Evolutionary conservation across 2,113 vertebrate genomes (phyloP), one percentile per base, ranked within the genome.

Genomic region (Xyrauchen texanus): DNA sequence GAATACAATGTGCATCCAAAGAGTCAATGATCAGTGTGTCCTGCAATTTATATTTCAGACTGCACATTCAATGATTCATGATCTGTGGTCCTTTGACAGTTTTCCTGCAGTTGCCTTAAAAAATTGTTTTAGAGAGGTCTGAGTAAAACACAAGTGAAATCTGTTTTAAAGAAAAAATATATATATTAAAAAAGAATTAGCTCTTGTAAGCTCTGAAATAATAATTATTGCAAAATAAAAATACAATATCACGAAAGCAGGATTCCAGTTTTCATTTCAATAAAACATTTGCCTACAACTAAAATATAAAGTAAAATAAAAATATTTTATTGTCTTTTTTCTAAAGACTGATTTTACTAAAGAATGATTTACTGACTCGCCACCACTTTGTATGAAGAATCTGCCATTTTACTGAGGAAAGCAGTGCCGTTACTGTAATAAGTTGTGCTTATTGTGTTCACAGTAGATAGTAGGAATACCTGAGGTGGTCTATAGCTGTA

Each of bases 401-500:
- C 51, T 78, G 21, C 21, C 80, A 70, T 42, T 78, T 66, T 77
- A 71, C 75, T 78, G 47, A 76, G 21, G 21, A 34, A 34, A 34
- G 42, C 57, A 72, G 52, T 15, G 11, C 61, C 51, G 13, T 67
- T 65, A 45, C 15, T 83, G 57, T 68, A 57, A 53, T 57, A 44
- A 65, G 65, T 84, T 81, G 62, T 15, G 58, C 67, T 79, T 87
- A 51, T 77, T 65, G 67, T 85, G 86, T 91, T 92, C 89, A 93
- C 92, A 93, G 92, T 92, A 93, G 87, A 89, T 83, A 69, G 85
- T 80, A 87, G 80, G 87, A 88, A 92, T 91, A 91, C 93, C 92
- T 93, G 93, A 93, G 92, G 81, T 86, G 87, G 82, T 88, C 80
- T 88, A 84, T 82, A 85, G 83, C 86, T 86, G 84, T 86, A 84